Base-by-base conservation (phyloP, 2,888 invertebrate species). In the Eumerus sabulonum region DNA sequence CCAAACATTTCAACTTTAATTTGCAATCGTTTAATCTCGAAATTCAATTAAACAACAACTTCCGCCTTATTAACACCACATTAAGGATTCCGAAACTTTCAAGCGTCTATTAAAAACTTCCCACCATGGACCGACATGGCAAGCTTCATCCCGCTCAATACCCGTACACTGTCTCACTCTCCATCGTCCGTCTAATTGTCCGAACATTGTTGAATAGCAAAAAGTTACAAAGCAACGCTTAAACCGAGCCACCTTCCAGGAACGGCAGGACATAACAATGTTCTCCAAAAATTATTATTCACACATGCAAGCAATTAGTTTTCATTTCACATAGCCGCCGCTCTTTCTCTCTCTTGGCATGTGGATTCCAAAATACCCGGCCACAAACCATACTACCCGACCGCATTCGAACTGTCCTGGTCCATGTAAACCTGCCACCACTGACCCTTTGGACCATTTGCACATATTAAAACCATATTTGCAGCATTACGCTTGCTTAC, bases 391-490 rank as follows among this genome's bases (percentile, higher is more conserved):
- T 35, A 51, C 44, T 50, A 59, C 68, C 44, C 59, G 50, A 40
- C 57, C 59, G 42, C 35, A 40, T 18, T 50, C 45, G 17, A 35
- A 27, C 27, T 27, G 27, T 7, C 3, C 3, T 27, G 27, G 27
- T 27, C 27, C 27, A 27, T 27, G 27, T 27, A 27, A 27, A 27
- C 3, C 27, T 27, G 1, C 48, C 36, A 12, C 42, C 42, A 12
- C 42, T 42, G 63, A 68, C 73, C 74, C 59, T 60, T 59, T 68
- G 59, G 68, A 63, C 67, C 79, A 56, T 79, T 79, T 79, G 79
- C 74, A 79, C 79, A 79, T 79, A 79, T 79, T 79, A 79, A 79
- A 79, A 79, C 74, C 74, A 79, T 74, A 79, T 79, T 79, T 79
- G 74, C 73, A 79, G 64, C 79, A 74, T 79, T 70, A 68, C 79